A percentile compares a stretch with the other conserved stretches of the same genome.
These are phyloP conservation scores for Ladona fulva DNA, from an alignment of 1,140 invertebrate species.

Conservation along the genomic window DNA sequence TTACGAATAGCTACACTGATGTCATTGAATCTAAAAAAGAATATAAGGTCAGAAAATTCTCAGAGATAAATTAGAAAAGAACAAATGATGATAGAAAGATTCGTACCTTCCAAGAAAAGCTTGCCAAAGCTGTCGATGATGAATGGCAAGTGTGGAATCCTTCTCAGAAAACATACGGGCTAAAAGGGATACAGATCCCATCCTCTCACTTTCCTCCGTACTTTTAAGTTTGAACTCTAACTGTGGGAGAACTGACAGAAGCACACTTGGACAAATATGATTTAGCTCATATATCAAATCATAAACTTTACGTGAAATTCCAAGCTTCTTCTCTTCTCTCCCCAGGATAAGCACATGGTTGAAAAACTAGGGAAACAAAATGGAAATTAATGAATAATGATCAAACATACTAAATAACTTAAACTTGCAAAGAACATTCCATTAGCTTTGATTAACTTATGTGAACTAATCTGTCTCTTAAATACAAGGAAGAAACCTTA, in stretches of 20 bases:
- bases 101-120: constrained; percentile 69
- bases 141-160: constrained; percentile 77
- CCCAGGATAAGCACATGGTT: constrained; percentile 89
- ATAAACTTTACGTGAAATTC: constrained; percentile 79
- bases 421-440: neutral
- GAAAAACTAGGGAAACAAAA: constrained; percentile 64
- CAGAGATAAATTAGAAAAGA: too few relatives aligned
- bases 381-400: neutral
- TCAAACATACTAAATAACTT: neutral
- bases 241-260: constrained; percentile 84
- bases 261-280: constrained; percentile 80
- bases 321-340: constrained; percentile 71
- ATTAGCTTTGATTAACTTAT: neutral
- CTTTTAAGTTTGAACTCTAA: constrained; percentile 89
- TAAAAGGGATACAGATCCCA: constrained; percentile 76
- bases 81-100: neutral
- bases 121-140: constrained; percentile 75
- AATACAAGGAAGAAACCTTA: too few relatives aligned
- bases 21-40: constrained; percentile 76
- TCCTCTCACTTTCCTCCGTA: constrained; percentile 69
- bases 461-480: too few relatives aligned
- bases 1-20: constrained; percentile 85
- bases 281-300: constrained; percentile 96
- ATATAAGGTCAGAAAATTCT: neutral
- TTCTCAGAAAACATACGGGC: constrained; percentile 96